Evolutionary conservation across 2,888 invertebrate genomes (phyloP).

Genomic region (Amphiduros pacificus): DNA sequence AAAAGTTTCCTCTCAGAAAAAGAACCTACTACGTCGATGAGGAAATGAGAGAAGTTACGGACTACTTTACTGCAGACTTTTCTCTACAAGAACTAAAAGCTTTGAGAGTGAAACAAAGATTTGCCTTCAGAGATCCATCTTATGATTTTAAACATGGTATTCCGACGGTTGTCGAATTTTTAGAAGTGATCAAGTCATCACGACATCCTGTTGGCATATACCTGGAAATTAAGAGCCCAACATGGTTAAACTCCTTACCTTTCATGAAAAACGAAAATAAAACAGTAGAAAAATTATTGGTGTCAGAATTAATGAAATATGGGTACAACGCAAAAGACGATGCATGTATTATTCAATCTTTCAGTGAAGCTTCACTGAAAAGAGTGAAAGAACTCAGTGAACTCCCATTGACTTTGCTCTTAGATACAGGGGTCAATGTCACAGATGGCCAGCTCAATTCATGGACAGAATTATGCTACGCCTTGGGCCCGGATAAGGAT

Average conservation of each 20-base stretch:
- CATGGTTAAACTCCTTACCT: conserved; percentile 25
- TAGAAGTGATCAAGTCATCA: too few species aligned
- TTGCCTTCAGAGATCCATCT: conserved; percentile 21
- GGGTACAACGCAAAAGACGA: conserved; percentile 14
- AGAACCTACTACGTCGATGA: conserved; percentile 14
- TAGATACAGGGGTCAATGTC: too few species aligned
- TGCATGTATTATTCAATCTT: conserved; percentile 31
- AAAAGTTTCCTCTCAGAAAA: conserved; percentile 10
- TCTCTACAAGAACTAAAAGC: conserved; percentile 28
- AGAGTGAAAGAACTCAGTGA: conserved; percentile 12
- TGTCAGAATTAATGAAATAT: conserved; percentile 15
- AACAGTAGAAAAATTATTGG: conserved; percentile 28
- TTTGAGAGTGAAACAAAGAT: conserved; percentile 24
- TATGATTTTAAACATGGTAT: too few species aligned
- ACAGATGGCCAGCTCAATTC: conserved; percentile 12
- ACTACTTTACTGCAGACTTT: conserved; percentile 34
- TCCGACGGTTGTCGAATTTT: too few species aligned
- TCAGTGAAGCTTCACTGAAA: conserved; percentile 17
- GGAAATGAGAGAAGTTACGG: conserved; percentile 14
- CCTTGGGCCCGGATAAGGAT: conserved; percentile 23
- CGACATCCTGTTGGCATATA: conserved; percentile 29
- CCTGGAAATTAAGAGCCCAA: conserved; percentile 29
- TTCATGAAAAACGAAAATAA: conserved; percentile 16
- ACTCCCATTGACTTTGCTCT: conserved; percentile 21
- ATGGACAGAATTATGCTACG: conserved; percentile 19